Evolutionary conservation across 2,888 invertebrate genomes (phyloP), one percentile per base, ranked within the genome.

Genomic region (Stenurella melanura): DNA sequence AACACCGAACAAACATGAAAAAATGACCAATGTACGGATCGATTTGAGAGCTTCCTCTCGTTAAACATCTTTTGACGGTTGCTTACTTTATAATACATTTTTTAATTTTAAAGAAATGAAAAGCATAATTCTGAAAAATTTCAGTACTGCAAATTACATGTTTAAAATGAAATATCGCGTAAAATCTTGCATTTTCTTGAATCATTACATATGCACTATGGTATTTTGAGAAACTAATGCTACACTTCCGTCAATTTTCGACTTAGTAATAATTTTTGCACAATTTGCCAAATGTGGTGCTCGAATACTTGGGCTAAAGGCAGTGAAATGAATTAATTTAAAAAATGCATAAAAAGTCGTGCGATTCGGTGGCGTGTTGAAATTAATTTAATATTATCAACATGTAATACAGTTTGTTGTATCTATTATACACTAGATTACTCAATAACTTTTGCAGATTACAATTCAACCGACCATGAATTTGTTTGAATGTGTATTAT

Each of bases 401-500:
- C 76, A 79, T 79, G 79, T 79, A 79, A 79, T 75, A 57, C 71
- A 78, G 73, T 64, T 64, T 64, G 64, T 42, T 42, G 42, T 9
- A 18, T 19, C 19, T 18, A 64, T 64, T 42, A 64, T 42, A 12
- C 64, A 21, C 19, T 75, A 74, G 72, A 78, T 76, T 78, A 67
- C 74, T 68, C 75, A 76, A 73, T 69, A 66, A 76, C 60, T 70
- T 75, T 64, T 68, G 74, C 69, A 56, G 70, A 70, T 73, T 60
- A 34, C 42, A n/a, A 73, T 63, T 70, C 63, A 76, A 63, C 74
- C 69, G 78, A 75, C 70, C 76, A 75, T 73, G 73, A 75, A 77
- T 79, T 75, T 74, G 77, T 74, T 77, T 72, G 77, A 75, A 75
- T 79, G 61, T 58, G 63, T 78, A 78, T 75, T 66, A 66, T 76